Base-by-base conservation (phyloP, 2,888 invertebrate genomes). In the Meandrusa payeni region DNA sequence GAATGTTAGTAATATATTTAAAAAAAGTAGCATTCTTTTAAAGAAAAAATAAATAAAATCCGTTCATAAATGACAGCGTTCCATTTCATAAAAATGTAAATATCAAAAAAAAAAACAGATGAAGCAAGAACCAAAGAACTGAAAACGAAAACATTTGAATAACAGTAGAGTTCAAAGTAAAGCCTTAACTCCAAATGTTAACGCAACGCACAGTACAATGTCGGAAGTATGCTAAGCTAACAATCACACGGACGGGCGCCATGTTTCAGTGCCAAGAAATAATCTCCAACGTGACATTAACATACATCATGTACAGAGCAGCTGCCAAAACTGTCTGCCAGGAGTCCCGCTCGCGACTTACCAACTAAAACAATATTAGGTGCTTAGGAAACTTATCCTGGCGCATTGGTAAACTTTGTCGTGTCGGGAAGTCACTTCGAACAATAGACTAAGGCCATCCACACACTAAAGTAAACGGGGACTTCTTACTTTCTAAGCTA, bases 271-370 rank as follows among this genome's bases (percentile, higher is more conserved):
- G 85, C 85, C 86, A 83, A 85, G 79, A 77, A 78, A 82, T 85
- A 85, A 85, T 83, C 82, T 83, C 76, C 71, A 73, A 78, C 62
- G 70, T 77, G 82, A 83, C 82, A 81, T 75, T 79, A 82, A 75
- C 82, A 83, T 85, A 80, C 76, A 81, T 85, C 85, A 81, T 78
- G 69, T 57, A 64, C 58, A 52, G 63, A 69, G 61, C 68, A 74
- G 72, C 70, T 82, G 83, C 83, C 82, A 83, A 81, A 79, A 76
- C 69, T 74, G 74, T 74, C 74, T 76, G 73, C 75, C 70, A 59
- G 69, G 55, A 64, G 66, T 65, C 61, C 57, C 51, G 54, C 50
- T 51, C 63, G 60, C 69, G 67, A 75, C 72, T 77, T 76, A 75
- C 74, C 69, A 72, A 76, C 75, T 80, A 70, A 78, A 78, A 82